Evolutionary conservation across 92 coral and sea anemone genomes (phyloP), one percentile per base, ranked within the genome.

Genomic region (Heteractis magnifica): DNA sequence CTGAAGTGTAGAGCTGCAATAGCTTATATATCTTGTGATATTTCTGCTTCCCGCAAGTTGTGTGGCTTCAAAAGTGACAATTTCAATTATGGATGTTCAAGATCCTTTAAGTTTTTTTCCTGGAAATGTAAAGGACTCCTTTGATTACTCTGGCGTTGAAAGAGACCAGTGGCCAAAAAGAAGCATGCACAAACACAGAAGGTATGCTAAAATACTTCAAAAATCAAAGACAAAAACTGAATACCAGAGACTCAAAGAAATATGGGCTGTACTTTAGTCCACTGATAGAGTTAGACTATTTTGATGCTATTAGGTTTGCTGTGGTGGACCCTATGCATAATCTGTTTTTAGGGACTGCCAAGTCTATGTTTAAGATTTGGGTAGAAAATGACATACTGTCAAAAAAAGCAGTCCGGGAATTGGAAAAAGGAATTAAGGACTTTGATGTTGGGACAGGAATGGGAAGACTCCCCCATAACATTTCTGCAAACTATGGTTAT

Each of bases 21-120:
- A 3, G 15, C 83, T n/a, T 92, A 91, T 89, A 85, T 89, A 8
- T 72, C 95, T 4, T 92, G 91, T 72, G 95, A 86, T 41, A 88
- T 91, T 18, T 92, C 92, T 10, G 94, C 94, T 12, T 77, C 86
- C 13, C 81, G 95, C n/a, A 92, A 92, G 77, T 84, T 89, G 16
- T 90, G 85, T 34, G 92, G 94, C 0, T 83, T 89, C 58, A 77
- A 89, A 79, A 88, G 95, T 11, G 92, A 92, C 48, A 91, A 82
- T 87, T 88, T 92, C 62, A 79, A 83, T 9, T 88, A 86, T 26
- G 26, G 26, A 26, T 26, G 26, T 26, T 26, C 26, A 26, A 26
- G 26, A 26, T 26, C 0, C 26, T 26, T 26, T 26, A 26, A 26
- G 26, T 26, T 59, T 72, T 72, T 86, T 86, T 81, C 89, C 86